Evolutionary conservation across 2,113 vertebrate genomes (phyloP).

Genomic region (Harpagus bidentatus): DNA sequence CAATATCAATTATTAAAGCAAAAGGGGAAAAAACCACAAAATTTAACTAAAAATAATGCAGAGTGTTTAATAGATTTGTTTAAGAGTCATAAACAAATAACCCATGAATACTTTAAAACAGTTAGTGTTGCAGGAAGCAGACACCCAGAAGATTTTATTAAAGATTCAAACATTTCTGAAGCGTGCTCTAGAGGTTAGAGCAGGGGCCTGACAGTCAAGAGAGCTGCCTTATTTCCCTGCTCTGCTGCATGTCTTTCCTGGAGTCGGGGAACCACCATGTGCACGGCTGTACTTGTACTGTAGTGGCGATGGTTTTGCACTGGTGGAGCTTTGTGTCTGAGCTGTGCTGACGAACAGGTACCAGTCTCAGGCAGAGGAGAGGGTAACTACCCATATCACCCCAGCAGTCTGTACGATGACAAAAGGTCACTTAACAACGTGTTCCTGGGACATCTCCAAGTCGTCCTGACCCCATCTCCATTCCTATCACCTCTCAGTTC

Average conservation of each 20-base stretch:
- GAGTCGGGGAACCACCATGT: rapidly evolving
- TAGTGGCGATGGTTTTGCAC: not conserved
- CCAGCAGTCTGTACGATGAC: not conserved
- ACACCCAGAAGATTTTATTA: slow-evolving; percentile 65
- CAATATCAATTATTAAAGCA: slow-evolving; percentile 65
- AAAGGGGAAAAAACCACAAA: slow-evolving; percentile 3
- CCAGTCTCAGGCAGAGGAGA: not conserved
- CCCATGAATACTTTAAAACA: slow-evolving; percentile 67
- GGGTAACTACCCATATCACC: rapidly evolving
- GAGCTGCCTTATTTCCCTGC: not conserved
- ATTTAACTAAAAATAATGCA: slow-evolving; percentile 57
- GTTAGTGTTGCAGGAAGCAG: slow-evolving; percentile 39
- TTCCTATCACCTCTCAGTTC: not conserved
- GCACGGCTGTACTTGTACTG: not conserved
- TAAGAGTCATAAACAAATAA: slow-evolving; percentile 67
- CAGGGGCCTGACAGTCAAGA: not conserved
- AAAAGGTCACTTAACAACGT: not conserved
- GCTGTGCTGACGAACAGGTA: not conserved
- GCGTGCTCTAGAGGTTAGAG: slow-evolving; percentile 33
- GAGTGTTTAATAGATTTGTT: slow-evolving; percentile 65
- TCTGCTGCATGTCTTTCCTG: not conserved
- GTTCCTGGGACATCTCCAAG: not conserved
- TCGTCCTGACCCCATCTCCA: not conserved
- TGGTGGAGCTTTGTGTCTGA: not conserved
- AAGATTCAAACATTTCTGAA: slow-evolving; percentile 49